Evolutionary conservation across 1,140 invertebrate species (phyloP), one percentile per base, ranked within the genome.

Genomic region (Brachionus asplanchnoidis): DNA sequence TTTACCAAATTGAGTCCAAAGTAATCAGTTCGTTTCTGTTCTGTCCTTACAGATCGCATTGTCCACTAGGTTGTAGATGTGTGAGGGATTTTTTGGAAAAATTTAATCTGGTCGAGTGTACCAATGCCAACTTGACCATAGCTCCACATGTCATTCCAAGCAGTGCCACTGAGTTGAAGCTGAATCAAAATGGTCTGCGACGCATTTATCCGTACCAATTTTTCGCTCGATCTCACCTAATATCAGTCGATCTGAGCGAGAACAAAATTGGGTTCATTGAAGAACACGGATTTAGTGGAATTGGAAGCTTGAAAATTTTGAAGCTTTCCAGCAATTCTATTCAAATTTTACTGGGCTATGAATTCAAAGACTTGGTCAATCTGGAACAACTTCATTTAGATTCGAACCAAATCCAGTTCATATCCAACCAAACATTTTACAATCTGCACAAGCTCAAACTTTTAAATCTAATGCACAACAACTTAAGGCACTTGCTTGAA

Each of bases 341-440:
- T 14, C 73, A 77, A 77, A 77, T 77, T 14, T 50, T 77, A 4
- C 20, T 77, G 0, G 73, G 73, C 23, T 50, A 77, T 46, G 73
- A 77, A 14, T 77, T 77, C 42, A 77, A 77, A 46, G 73, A 77
- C 12, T 46, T 50, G 26, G 28, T 50, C 26, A 46, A 32, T 46
- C 26, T 77, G 2, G 73, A 77, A 77, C 42, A 77, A n/a, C 26
- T 77, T 7, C 46, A 77, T 50, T 50, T 77, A 77, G 73, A 77
- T 11, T 26, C 12, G 1, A 77, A 77, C 32, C 46, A 77, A 50
- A 77, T 77, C 6, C 73, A 77, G 11, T 77, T 50, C n/a, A 50
- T 77, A 26, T 77, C 73, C n/a, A 77, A 77, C 42, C 40, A 50
- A 26, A 77, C 73, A 1, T 77, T 77, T 28, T 4, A 46, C 11